Evolutionary conservation across 1,140 invertebrate species (phyloP).

Genomic region (Physella acuta): DNA sequence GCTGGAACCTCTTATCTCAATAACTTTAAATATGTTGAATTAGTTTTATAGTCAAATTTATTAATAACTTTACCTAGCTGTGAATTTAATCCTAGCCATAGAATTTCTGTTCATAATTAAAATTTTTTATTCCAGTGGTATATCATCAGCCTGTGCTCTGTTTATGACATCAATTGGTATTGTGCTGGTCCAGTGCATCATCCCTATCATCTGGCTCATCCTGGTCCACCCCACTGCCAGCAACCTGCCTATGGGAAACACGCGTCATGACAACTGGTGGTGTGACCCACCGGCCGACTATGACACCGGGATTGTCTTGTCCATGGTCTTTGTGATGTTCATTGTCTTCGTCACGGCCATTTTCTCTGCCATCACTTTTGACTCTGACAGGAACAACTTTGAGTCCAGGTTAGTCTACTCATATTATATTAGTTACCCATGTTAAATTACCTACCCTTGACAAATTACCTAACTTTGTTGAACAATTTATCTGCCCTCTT

Average conservation of each 20-base stretch:
- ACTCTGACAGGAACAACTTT: conserved; percentile 54
- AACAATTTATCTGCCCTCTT: too few species aligned
- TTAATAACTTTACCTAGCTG: too few species aligned
- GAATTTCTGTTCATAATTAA: not conserved
- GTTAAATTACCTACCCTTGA: too few species aligned
- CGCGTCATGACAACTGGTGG: conserved; percentile 45
- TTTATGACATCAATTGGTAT: conserved; percentile 58
- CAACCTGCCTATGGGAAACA: conserved; percentile 20
- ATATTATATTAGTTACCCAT: too few species aligned
- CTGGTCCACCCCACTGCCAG: conserved; percentile 39
- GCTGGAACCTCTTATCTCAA: too few species aligned
- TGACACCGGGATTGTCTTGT: conserved; percentile 60
- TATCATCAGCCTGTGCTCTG: conserved; percentile 7
- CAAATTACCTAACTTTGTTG: too few species aligned
- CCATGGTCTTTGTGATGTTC: conserved; percentile 62
- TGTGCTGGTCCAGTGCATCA: conserved; percentile 57
- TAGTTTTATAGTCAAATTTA: too few species aligned
- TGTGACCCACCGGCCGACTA: conserved; percentile 52
- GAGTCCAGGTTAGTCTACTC: conserved; percentile 64
- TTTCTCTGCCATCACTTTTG: conserved; percentile 60
- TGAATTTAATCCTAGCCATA: too few species aligned
- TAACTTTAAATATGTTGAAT: too few species aligned
- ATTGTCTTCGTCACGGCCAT: conserved; percentile 58
- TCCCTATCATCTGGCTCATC: conserved; percentile 51
- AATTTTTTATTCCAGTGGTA: conserved; percentile 14